These are phyloP conservation scores for Bicyclus anynana DNA, from an alignment of 1,140 invertebrate genomes.

Conservation along the genomic window DNA sequence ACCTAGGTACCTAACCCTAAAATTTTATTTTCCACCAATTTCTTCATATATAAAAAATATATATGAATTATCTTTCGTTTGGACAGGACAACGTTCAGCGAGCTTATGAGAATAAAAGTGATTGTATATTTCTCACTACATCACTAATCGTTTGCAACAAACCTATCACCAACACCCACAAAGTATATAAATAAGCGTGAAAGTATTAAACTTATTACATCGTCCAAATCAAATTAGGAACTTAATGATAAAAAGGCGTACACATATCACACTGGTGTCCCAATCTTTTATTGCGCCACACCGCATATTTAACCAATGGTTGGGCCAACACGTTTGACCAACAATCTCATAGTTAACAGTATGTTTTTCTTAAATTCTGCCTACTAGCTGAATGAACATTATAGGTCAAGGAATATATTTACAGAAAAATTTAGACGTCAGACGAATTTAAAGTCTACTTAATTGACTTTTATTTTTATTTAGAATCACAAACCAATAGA, in stretches of 20 bases:
- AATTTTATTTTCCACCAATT: too few species aligned
- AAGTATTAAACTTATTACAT: constrained; percentile 21
- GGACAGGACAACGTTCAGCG: too few species aligned
- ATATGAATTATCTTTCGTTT: too few species aligned
- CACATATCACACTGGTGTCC: constrained; percentile 18
- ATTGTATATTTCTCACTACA: background rate
- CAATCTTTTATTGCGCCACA: constrained; percentile 13
- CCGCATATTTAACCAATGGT: background rate
- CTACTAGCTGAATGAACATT: too few species aligned
- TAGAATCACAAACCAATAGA: too few species aligned
- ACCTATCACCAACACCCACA: constrained; percentile 9
- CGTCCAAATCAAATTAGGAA: constrained; percentile 21
- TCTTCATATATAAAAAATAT: too few species aligned
- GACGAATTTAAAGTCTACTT: too few species aligned
- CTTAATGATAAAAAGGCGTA: constrained; percentile 13
- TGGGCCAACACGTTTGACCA: background rate
- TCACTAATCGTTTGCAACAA: constrained; percentile 9
- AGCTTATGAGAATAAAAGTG: background rate
- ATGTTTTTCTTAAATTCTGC: too few species aligned
- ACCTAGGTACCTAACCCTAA: too few species aligned
- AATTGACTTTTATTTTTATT: too few species aligned
- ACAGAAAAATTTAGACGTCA: too few species aligned
- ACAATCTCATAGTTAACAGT: background rate
- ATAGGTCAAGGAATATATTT: too few species aligned
- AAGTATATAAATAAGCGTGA: constrained; percentile 7